Conservation (phyloP, 2,113 vertebrate genomes). For the Pelusios castaneus region DNA sequence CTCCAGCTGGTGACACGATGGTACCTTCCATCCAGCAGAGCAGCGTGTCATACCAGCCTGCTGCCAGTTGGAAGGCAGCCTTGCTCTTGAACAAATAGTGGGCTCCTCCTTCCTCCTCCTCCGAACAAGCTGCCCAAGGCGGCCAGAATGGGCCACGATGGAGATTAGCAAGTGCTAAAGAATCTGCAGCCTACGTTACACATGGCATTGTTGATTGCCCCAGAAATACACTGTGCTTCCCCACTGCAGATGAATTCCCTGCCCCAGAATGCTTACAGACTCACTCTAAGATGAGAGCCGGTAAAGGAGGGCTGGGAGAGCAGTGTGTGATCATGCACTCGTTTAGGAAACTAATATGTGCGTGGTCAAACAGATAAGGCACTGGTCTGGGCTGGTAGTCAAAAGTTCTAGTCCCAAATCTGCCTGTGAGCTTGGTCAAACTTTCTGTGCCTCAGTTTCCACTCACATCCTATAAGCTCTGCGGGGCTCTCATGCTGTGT, state of each 20-base stretch:
- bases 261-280: not conserved
- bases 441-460: not conserved
- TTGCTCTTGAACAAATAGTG: not conserved
- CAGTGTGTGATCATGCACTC: not conserved
- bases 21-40: not conserved
- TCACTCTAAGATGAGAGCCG: not conserved
- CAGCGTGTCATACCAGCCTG: not conserved
- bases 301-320: not conserved
- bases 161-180: not conserved
- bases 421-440: not conserved
- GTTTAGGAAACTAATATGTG: not conserved
- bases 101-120: not conserved
- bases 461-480: not conserved
- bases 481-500: not conserved
- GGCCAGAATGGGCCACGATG: not conserved
- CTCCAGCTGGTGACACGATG: fast-evolving
- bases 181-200: not conserved
- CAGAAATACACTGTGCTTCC: not conserved
- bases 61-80: not conserved
- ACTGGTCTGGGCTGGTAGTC: not conserved
- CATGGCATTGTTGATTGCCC: not conserved
- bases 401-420: not conserved
- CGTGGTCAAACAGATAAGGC: not conserved
- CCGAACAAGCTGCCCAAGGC: not conserved
- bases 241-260: not conserved